Conservation (phyloP, 2,888 invertebrate genomes). For the Coremacera marginata region DNA sequence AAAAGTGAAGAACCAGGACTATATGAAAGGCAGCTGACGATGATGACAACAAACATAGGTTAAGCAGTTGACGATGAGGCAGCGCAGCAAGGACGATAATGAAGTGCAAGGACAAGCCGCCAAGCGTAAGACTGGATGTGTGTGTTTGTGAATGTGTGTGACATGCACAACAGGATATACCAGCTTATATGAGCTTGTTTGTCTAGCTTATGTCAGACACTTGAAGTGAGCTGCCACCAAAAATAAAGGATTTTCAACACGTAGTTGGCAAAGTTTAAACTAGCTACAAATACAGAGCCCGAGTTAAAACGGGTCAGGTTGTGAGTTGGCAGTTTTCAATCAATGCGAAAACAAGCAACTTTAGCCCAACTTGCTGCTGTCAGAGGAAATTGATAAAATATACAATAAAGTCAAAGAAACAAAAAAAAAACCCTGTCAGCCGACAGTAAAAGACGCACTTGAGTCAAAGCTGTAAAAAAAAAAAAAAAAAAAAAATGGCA, state of each 20-base stretch:
- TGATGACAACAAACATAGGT: neutral
- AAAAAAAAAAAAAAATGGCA: slow-evolving; percentile 9
- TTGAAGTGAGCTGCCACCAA: slow-evolving; percentile 14
- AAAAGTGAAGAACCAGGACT: neutral
- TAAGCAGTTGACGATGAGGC: slow-evolving; percentile 22
- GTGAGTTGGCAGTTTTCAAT: slow-evolving; percentile 9
- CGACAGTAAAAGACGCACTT: neutral
- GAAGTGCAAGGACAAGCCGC: slow-evolving; percentile 2
- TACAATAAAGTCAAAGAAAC: neutral
- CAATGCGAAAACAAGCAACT: slow-evolving; percentile 19
- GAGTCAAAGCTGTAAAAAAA: neutral
- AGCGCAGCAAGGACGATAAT: neutral
- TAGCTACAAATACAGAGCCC: neutral
- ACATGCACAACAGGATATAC: no score
- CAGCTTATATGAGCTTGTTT: neutral
- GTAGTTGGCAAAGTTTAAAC: neutral
- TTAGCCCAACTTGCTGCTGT: neutral
- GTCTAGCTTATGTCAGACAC: slow-evolving; percentile 6
- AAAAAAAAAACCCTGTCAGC: neutral
- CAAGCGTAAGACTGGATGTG: neutral
- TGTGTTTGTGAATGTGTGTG: no score
- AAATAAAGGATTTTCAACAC: neutral
- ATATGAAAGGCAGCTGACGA: neutral
- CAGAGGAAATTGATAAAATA: slow-evolving; percentile 4
- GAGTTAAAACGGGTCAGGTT: neutral